Base-by-base conservation (phyloP, 2,888 invertebrate species). In the Desoria tigrina region DNA sequence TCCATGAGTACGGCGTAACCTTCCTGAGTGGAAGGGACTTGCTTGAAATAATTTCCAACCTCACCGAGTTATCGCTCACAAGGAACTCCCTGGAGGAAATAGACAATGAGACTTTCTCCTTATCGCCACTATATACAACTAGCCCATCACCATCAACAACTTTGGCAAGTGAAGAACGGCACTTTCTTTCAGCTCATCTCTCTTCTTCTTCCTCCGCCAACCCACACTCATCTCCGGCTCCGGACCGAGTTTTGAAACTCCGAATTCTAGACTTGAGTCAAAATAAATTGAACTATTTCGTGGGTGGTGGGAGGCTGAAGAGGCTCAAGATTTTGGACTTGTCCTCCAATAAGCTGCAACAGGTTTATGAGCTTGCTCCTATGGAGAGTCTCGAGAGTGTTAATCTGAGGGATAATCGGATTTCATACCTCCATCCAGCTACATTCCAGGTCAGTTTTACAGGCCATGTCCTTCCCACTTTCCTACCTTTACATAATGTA, bases 381-480 rank as follows among this genome's bases (percentile, higher is more conserved):
- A 68, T 76, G 45, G 57, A 63, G 27, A 63, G 42, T 59, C 68
- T 76, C 24, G 74, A 76, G 60, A 76, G 76, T 64, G 67, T 76
- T 68, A 76, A 76, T 74, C 72, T 76, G 26, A 65, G 74, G 63
- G 72, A 72, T 73, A 76, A 76, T 72, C 68, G 61, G 50, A 71
- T 76, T 68, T 60, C 65, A 37, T 66, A 64, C 63, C 69, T 76
- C n/a, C 61, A 67, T 58, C 69, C 69, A 42, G 63, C 66, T 63
- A 66, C 70, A 55, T 76, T 76, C 69, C 76, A 76, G 73, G 76
- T 76, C 62, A 72, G 67, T 73, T 51, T 62, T 24, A 32, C 32
- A 4, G 11, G 11, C 32, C 32, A 32, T 32, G 32, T 11, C 32
- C 32, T 49, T 54, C 60, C 26, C 39, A 32, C 65, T 39, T 64